phyloP scores from a whole-genome alignment of 2,113 vertebrate genomes.

The Macaca fascicularis region DNA sequence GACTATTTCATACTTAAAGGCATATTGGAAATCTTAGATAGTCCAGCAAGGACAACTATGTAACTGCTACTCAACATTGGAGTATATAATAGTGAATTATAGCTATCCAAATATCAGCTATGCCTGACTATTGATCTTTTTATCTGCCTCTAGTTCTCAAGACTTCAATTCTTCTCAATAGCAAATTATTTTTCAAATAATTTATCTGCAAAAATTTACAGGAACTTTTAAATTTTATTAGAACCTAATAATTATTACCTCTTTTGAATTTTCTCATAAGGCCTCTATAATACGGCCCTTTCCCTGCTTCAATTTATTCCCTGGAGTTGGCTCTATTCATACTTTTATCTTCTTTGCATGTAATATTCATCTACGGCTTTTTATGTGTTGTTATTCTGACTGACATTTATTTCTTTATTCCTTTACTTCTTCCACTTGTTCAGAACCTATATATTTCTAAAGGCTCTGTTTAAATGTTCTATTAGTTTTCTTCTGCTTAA shows the following conservation, averaged over 20 bases:
- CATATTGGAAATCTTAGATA: background rate
- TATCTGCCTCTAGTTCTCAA: background rate
- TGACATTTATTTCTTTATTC: background rate
- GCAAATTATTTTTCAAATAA: background rate
- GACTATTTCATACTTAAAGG: background rate
- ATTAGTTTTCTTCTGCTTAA: background rate
- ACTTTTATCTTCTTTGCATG: background rate
- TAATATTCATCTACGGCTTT: background rate
- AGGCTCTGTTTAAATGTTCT: background rate
- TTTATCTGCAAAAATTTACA: background rate
- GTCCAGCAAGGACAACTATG: background rate
- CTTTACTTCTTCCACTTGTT: background rate
- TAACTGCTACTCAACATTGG: background rate
- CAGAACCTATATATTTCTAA: conserved; percentile 18
- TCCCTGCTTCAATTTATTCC: background rate
- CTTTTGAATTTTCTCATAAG: background rate
- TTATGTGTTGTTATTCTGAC: background rate
- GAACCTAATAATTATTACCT: background rate
- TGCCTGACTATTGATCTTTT: background rate
- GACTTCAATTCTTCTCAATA: background rate
- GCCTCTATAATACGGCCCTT: background rate
- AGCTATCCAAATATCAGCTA: background rate
- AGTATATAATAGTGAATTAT: background rate
- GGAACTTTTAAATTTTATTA: background rate
- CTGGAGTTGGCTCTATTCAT: background rate